A percentile compares a stretch with the other conserved stretches of the same genome.
phyloP scores from a whole-genome alignment of 2,888 invertebrate genomes.

The Caradrina kadenii region DNA sequence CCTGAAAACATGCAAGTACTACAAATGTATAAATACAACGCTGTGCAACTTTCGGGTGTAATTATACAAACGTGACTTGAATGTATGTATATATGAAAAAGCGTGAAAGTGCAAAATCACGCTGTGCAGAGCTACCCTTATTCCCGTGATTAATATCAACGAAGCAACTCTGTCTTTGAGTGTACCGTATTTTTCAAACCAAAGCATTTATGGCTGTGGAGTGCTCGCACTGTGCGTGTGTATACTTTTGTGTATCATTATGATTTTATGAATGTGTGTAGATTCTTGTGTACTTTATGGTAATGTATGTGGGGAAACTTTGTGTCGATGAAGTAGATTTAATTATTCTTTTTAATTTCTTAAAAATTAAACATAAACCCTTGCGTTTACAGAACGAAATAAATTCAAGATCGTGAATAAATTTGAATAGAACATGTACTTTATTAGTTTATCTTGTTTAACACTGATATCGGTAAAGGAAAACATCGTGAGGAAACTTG shows the following conservation, averaged over 20 bases:
- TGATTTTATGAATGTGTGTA: background rate
- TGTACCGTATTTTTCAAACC: conserved; percentile 62
- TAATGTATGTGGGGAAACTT: background rate
- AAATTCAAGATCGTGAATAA: too few relatives aligned
- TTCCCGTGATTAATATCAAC: conserved; percentile 66
- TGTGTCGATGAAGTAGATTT: background rate
- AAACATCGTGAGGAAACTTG: too few relatives aligned
- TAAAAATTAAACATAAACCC: too few relatives aligned
- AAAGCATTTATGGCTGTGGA: conserved; percentile 51
- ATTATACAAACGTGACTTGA: conserved; percentile 49
- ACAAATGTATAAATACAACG: background rate
- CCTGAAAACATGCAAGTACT: conserved; percentile 12
- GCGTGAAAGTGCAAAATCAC: conserved; percentile 66
- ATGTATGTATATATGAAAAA: conserved; percentile 29
- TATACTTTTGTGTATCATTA: conserved; percentile 20
- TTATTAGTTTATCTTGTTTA: too few relatives aligned
- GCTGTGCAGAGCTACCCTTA: conserved; percentile 55
- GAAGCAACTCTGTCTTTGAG: conserved; percentile 61
- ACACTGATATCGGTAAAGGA: too few relatives aligned
- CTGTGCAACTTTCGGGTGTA: conserved; percentile 33
- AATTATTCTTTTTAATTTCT: background rate
- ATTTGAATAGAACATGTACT: too few relatives aligned
- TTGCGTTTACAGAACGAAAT: too few relatives aligned
- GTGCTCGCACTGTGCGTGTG: conserved; percentile 23
- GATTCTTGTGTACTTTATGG: background rate